A percentile compares a stretch with the other conserved stretches of the same genome.
Evolutionary conservation across 2,113 vertebrate genomes (phyloP).

Genomic region (Vireo altiloquus): DNA sequence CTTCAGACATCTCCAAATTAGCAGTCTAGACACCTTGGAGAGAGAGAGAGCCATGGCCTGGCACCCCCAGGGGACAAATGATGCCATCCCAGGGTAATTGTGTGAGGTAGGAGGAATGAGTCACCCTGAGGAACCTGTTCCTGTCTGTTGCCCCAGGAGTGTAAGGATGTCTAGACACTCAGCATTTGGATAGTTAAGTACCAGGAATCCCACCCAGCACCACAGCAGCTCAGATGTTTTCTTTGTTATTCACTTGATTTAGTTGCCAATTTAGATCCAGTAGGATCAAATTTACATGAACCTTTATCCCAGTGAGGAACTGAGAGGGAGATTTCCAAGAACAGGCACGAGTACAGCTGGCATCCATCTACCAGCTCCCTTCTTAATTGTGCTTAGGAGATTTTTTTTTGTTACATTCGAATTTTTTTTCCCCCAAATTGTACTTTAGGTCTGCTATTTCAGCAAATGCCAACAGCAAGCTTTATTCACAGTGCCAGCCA

Average conservation of each 20-base stretch:
- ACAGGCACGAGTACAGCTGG: neutral
- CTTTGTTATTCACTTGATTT: neutral
- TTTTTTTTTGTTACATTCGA: neutral
- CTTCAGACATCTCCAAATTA: conserved; percentile 15
- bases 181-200: neutral
- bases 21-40: neutral
- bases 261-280: neutral
- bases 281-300: neutral
- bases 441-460: neutral
- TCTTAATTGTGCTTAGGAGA: neutral
- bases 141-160: neutral
- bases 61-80: neutral
- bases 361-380: neutral
- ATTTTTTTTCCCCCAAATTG: neutral
- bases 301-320: neutral
- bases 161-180: neutral
- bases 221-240: neutral
- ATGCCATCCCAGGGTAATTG: neutral
- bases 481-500: neutral
- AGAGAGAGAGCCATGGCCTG: neutral
- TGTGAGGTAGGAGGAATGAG: neutral
- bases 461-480: neutral
- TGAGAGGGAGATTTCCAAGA: neutral
- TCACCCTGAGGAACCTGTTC: neutral
- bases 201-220: neutral